These are phyloP conservation scores for Endomychus coccineus DNA, from an alignment of 2,888 invertebrate species.

Conservation along the genomic window DNA sequence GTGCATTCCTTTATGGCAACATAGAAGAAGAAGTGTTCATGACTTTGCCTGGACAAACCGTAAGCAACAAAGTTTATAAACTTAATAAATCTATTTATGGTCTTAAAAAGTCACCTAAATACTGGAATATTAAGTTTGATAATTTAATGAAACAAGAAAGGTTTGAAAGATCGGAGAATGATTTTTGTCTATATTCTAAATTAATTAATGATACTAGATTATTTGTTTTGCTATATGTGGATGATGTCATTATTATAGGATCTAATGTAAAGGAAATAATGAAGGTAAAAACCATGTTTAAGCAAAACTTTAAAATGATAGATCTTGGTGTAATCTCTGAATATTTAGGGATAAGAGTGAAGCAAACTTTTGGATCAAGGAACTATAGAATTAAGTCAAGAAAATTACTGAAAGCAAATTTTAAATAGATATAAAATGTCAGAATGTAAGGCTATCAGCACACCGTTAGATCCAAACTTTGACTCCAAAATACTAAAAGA, in stretches of 20 bases:
- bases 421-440: constrained; percentile 2
- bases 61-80: background rate
- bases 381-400: constrained; percentile 1
- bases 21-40: background rate
- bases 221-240: constrained; percentile 22
- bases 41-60: background rate
- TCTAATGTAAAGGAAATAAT: constrained; percentile 15
- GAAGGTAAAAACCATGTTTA: constrained; percentile 16
- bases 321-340: constrained; percentile 7
- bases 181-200: constrained; percentile 19
- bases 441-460: constrained; percentile 2
- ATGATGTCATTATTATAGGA: constrained; percentile 22
- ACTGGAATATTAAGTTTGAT: constrained; percentile 24
- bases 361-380: constrained; percentile 5
- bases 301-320: constrained; percentile 8
- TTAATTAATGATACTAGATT: constrained; percentile 7
- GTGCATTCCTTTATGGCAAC: no score
- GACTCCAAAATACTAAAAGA: constrained; percentile 11
- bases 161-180: constrained; percentile 16
- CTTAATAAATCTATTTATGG: constrained; percentile 9
- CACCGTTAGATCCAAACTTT: constrained; percentile 6
- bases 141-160: constrained; percentile 12
- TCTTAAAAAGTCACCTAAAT: constrained; percentile 11
- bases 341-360: constrained; percentile 14
- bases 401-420: background rate